These are phyloP conservation scores for Pollenia amentaria DNA, from an alignment of 2,888 invertebrate species.

Conservation along the genomic window DNA sequence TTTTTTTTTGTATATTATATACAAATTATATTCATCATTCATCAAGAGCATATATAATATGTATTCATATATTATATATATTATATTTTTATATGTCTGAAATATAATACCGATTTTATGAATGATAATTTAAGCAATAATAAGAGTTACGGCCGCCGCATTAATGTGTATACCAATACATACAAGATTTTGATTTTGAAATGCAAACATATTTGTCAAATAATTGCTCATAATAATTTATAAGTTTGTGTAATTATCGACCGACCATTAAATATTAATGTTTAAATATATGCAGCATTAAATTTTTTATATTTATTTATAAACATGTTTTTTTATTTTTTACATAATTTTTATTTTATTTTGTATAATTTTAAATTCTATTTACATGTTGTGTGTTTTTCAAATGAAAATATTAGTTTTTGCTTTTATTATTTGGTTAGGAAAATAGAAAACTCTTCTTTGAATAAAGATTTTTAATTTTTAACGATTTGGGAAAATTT, in stretches of 20 bases:
- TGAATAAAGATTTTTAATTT: background rate
- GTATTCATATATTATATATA: background rate
- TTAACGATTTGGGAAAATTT: too few relatives aligned
- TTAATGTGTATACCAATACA: background rate
- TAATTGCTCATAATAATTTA: conserved; percentile 28
- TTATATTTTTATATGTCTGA: background rate
- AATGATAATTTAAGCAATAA: conserved; percentile 38
- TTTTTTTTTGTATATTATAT: conserved; percentile 30
- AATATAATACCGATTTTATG: conserved; percentile 15
- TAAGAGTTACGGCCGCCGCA: conserved; percentile 5
- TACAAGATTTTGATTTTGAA: background rate
- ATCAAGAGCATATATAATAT: background rate
- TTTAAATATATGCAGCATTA: conserved; percentile 1
- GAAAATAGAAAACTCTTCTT: background rate
- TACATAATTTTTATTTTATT: conserved; percentile 5
- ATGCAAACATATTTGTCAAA: conserved; percentile 21
- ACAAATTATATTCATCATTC: background rate
- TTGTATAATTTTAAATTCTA: conserved; percentile 15
- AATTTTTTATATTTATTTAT: conserved; percentile 9
- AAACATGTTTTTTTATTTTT: background rate
- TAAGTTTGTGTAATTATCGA: conserved; percentile 1
- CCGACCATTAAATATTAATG: conserved; percentile 17
- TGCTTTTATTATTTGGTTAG: background rate
- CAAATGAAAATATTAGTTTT: background rate
- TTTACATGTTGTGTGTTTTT: conserved; percentile 32